These are phyloP conservation scores for Drosophila lacicola DNA, from an alignment of 2,888 invertebrate species.

Conservation along the genomic window DNA sequence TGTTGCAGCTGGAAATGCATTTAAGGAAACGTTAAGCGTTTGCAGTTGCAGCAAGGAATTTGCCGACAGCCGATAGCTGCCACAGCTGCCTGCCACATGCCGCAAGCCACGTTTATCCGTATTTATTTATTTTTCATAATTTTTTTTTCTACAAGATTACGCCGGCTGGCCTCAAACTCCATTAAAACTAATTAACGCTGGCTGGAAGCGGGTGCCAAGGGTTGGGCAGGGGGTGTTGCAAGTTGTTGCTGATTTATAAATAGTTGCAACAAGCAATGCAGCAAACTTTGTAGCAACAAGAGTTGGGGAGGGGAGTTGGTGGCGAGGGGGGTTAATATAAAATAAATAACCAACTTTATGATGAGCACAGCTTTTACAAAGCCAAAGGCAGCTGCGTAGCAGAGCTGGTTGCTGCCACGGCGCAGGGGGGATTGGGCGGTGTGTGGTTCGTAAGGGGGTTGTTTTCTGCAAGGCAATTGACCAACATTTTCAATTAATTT, in stretches of 20 bases:
- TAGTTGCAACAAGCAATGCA: constrained; percentile 33
- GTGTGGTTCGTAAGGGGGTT: constrained; percentile 1
- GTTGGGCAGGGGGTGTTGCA: neutral
- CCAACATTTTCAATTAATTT: constrained; percentile 85
- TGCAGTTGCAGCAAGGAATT: neutral
- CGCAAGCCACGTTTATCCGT: constrained; percentile 9
- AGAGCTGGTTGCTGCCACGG: neutral
- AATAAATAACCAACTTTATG: constrained; percentile 57
- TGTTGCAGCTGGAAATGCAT: constrained; percentile 25
- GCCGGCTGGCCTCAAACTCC: constrained; percentile 37
- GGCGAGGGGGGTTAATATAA: constrained; percentile 29
- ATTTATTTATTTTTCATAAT: constrained; percentile 5
- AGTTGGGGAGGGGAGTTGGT: neutral
- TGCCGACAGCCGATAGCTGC: neutral
- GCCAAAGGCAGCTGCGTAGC: constrained; percentile 30
- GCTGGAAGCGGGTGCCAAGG: constrained; percentile 1
- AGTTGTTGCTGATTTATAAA: constrained; percentile 32
- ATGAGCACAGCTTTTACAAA: constrained; percentile 30
- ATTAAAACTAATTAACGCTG: constrained; percentile 71
- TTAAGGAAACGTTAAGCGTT: neutral
- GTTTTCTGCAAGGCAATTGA: constrained; percentile 73
- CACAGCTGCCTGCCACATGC: neutral
- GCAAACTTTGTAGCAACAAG: constrained; percentile 29
- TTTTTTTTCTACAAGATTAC: constrained; percentile 13
- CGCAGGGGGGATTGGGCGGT: neutral